These are phyloP conservation scores for Ectemnius continuus DNA, from an alignment of 2,888 invertebrate genomes.

Conservation along the genomic window DNA sequence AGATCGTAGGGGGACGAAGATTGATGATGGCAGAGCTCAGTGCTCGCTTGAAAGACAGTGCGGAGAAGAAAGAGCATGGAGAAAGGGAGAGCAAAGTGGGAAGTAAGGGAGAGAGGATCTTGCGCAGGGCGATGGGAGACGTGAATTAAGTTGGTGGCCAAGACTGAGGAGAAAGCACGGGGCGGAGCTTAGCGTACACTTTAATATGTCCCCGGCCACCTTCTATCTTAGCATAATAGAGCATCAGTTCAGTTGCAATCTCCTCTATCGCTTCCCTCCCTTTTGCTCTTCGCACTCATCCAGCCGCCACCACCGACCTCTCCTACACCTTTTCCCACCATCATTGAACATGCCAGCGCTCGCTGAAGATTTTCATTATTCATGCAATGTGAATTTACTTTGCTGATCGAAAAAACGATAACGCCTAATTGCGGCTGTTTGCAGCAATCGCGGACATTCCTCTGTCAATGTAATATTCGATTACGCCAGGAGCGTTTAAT, in stretches of 20 bases:
- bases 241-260: slow-evolving; percentile 52
- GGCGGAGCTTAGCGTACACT: slow-evolving; percentile 30
- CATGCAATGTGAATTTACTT: no score
- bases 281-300: slow-evolving; percentile 10
- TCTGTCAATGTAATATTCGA: no score
- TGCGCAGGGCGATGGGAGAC: slow-evolving; percentile 39
- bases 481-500: no score
- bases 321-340: no score
- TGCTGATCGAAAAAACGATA: no score
- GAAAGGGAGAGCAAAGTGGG: slow-evolving; percentile 15
- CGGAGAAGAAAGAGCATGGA: slow-evolving; percentile 5
- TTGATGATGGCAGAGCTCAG: slow-evolving; percentile 38
- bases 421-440: no score
- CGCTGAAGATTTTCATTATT: no score
- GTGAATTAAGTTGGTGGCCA: slow-evolving; percentile 56
- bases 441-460: no score
- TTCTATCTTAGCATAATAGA: slow-evolving; percentile 33
- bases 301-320: no score
- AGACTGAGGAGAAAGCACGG: slow-evolving; percentile 8
- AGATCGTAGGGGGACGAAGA: slow-evolving; percentile 58
- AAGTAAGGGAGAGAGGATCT: slow-evolving; percentile 15
- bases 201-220: slow-evolving; percentile 43
- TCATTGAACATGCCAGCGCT: no score
- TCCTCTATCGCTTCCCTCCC: slow-evolving; percentile 22
- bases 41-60: slow-evolving; percentile 14